Base-by-base conservation (phyloP, 1,140 invertebrate genomes). In the Drosophila murphyi region DNA sequence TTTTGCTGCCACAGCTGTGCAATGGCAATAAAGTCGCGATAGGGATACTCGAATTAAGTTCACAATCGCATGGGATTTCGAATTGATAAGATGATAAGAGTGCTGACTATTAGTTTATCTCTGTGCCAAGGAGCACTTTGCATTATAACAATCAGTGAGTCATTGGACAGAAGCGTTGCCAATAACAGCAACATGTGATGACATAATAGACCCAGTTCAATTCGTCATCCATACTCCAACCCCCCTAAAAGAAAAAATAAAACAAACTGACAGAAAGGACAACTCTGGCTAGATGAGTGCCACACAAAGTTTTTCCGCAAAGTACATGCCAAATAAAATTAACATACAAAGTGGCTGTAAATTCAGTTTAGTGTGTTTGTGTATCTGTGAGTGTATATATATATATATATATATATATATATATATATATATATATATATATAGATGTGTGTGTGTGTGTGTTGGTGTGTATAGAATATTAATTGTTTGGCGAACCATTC, bases 321-420 rank as follows among this genome's bases (percentile, higher is more conserved):
- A 80, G 67, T 28, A 79, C 61, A 73, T 62, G 56, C 51, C 72
- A 71, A 77, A 75, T 63, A 67, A 72, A 74, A 87, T 87, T 76
- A 74, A 80, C 83, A 88, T 83, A 77, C 43, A 83, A 77, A 83
- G 51, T 77, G 62, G 34, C 76, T 60, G 10, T 29, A 55, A 76
- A 72, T 57, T 35, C 1, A 43, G 8, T n/a, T 8, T 10, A 32
- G 56, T n/a, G n/a, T 43, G 1, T n/a, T n/a, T n/a, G 20, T 20
- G 20, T 20, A 20, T 20, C 12, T 55, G 50, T 80, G 37, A 64
- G 43, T 56, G 62, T 50, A 37, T 52, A 20, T 20, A 20, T 20
- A 20, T 20, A 20, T 20, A 20, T 20, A 20, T 1, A 20, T n/a
- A n/a, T 50, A 37, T 52, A 20, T 20, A 20, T 20, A 20, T 20